Base-by-base conservation (phyloP, 2,113 vertebrate genomes). In the Gambusia holbrooki region DNA sequence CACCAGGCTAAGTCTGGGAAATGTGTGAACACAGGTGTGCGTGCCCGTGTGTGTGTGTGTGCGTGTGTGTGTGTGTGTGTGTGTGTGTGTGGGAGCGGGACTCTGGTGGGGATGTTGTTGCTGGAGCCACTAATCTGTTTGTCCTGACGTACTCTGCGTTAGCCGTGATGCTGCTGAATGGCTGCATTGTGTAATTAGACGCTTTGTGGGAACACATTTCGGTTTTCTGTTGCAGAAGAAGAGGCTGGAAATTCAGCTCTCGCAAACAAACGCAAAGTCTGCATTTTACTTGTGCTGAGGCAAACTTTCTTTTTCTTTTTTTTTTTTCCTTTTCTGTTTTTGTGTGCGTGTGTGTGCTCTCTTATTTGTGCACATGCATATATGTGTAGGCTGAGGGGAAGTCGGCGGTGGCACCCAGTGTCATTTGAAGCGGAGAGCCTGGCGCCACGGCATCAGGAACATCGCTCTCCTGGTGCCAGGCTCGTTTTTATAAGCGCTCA, bases 391-490 rank as follows among this genome's bases (percentile, higher is more conserved):
- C 72, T 83, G 74, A 83, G 79, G 92, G 90, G 90, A 92, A 88
- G 91, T 85, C 75, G 42, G 90, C 84, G 91, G 91, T 92, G 84
- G 90, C 90, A 92, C 91, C 88, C 89, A 84, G 79, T 89, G 93
- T 89, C 91, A 93, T 92, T 87, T 91, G 84, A 92, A 90, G 86
- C 81, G 60, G 75, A 91, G 87, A 76, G 90, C 79, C 90, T 89
- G 93, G 91, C 91, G 91, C 92, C 92, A 89, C 89, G 62, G 88
- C 93, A 90, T 90, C 90, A 86, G 90, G 80, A 80, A 87, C 90
- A 90, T 92, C 88, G 76, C 87, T 93, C 88, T 37, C 82, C 91
- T 90, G 90, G 92, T 94, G 92, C 93, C 93, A 92, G 93, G 86
- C 92, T 92, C 77, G 62, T 89, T 93, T 95, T 94, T 93, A 90